A percentile compares a stretch with the other conserved stretches of the same genome.
Conservation (phyloP, 2,888 invertebrate genomes). For the Thalpophila matura region DNA sequence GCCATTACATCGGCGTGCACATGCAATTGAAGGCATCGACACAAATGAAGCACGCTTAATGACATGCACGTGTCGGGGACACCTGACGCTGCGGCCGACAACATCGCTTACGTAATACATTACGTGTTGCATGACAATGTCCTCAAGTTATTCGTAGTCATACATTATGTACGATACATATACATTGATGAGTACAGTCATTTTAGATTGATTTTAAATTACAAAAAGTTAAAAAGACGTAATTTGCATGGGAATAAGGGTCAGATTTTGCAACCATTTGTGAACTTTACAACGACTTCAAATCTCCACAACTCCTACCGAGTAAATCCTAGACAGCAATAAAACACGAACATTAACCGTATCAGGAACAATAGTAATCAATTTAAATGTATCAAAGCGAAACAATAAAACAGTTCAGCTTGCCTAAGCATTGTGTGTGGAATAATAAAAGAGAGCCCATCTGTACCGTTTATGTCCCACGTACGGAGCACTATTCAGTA, state of each 20-base stretch:
- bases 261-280: slow-evolving; percentile 8
- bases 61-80: slow-evolving; percentile 54
- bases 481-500: slow-evolving; percentile 83
- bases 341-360: slow-evolving; percentile 64
- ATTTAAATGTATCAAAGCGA: slow-evolving; percentile 70
- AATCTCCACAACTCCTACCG: slow-evolving; percentile 26
- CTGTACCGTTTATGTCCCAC: slow-evolving; percentile 85
- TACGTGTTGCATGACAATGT: slow-evolving; percentile 37
- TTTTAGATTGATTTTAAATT: not conserved
- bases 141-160: slow-evolving; percentile 25
- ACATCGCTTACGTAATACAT: slow-evolving; percentile 43
- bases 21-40: slow-evolving; percentile 62
- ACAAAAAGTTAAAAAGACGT: not conserved
- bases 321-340: slow-evolving; percentile 52
- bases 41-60: slow-evolving; percentile 61
- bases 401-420: slow-evolving; percentile 79
- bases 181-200: not conserved
- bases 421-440: slow-evolving; percentile 78
- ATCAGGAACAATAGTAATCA: slow-evolving; percentile 68
- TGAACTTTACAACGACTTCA: slow-evolving; percentile 25
- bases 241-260: slow-evolving; percentile 11
- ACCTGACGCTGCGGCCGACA: slow-evolving; percentile 46
- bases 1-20: slow-evolving; percentile 53
- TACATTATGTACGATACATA: slow-evolving; percentile 14
- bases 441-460: slow-evolving; percentile 82